Evolutionary conservation across 2,888 invertebrate species (phyloP).

Genomic region (Eurois occulta): DNA sequence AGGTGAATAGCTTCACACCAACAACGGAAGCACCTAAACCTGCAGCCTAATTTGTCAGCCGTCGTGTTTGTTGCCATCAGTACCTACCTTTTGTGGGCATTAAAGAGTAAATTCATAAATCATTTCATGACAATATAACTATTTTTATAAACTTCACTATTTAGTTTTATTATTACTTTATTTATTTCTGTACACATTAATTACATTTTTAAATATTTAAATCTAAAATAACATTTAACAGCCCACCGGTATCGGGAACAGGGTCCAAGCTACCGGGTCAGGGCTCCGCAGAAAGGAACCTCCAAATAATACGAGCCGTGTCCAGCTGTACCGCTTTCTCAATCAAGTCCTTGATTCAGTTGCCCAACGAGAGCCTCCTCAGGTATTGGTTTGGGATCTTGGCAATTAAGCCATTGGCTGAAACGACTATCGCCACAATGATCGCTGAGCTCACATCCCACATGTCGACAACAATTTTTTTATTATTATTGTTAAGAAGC

Average conservation of each 20-base stretch:
- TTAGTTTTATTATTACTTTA: conserved; percentile 5
- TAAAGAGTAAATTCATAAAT: neutral
- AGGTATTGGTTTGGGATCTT: neutral
- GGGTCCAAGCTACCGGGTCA: neutral
- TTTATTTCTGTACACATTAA: neutral
- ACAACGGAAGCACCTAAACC: neutral
- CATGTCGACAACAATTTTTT: neutral
- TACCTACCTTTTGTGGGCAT: neutral
- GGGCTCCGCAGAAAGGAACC: too few species aligned
- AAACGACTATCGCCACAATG: neutral
- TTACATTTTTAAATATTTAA: too few species aligned
- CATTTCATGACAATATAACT: neutral
- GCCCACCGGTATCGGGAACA: neutral
- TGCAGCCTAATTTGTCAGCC: neutral
- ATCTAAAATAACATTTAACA: too few species aligned
- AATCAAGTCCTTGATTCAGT: too few species aligned
- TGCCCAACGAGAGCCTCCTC: too few species aligned
- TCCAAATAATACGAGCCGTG: too few species aligned
- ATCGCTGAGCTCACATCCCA: neutral
- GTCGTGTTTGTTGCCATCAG: too few species aligned
- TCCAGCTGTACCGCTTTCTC: too few species aligned
- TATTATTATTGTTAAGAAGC: neutral
- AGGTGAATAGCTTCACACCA: neutral
- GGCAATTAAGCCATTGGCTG: neutral
- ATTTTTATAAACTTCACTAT: neutral